Base-by-base conservation (phyloP, 2,113 vertebrate genomes). In the Marmota monax region DNA sequence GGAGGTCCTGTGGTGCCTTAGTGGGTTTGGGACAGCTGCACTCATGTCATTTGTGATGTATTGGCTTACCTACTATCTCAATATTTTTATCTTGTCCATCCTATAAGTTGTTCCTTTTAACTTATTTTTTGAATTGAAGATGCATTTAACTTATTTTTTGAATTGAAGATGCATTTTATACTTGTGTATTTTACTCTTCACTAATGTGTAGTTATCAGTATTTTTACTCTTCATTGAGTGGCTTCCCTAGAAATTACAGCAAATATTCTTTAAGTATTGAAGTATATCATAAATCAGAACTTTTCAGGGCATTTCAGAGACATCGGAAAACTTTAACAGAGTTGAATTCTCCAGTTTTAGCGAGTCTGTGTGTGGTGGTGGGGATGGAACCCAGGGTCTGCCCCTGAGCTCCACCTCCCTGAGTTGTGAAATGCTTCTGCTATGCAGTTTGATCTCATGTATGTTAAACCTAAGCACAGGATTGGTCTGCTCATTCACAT, bases 11-110 rank as follows among this genome's bases (percentile, higher is more conserved):
- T 9, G 72, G 74, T 12, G 25, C 2, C 14, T n/a, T 84, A 6
- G 51, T 1, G 22, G 39, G 17, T 32, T 29, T 23, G 0, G 4
- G 9, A 27, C 4, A 0, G 17, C 32, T 8, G 32, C 3, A 7
- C 1, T 16, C 9, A 17, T 13, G 84, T 45, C 18, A 32, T 37
- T 29, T 45, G 29, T 53, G 84, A 88, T 29, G 37, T 3, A 37
- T 14, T 58, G 70, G 22, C 22, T 37, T 72, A 29, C 34, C 20
- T 13, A 25, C 32, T 2, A 3, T 2, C 3, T n/a, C 65, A 7
- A 51, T 5, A 16, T 17, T 22, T 23, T 65, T 63, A 61, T 76
- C 22, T 61, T 51, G 16, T 61, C 22, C 58, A 9, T 23, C 58
- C 58, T 61, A 56, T 61, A 8, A 61, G 22, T 25, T 61, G 22